Conservation (phyloP, 1,140 invertebrate genomes). For the Cheumatopsyche charites region DNA sequence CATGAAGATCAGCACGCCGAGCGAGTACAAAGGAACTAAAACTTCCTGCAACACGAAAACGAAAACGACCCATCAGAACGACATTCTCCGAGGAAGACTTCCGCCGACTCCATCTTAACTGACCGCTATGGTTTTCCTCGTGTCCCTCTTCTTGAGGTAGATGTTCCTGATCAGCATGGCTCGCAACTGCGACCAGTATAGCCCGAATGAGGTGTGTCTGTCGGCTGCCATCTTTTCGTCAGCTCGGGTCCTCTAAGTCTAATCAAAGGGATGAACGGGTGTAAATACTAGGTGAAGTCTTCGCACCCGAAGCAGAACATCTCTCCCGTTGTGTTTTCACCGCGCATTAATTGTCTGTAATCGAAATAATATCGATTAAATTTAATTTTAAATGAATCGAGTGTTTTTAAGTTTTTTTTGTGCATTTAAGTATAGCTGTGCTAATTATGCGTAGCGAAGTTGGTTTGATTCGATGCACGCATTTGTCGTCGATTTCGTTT, state of each 20-base stretch:
- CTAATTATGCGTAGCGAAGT: no score
- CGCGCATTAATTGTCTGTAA: conserved; percentile 17
- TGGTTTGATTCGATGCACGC: no score
- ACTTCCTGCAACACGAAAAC: conserved; percentile 68
- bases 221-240: conserved; percentile 52
- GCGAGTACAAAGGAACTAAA: conserved; percentile 73
- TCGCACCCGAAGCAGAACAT: conserved; percentile 19
- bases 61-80: not conserved
- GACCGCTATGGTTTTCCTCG: conserved; percentile 73
- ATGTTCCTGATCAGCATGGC: conserved; percentile 74
- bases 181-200: conserved; percentile 68
- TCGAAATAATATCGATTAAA: not conserved
- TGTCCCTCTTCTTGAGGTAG: conserved; percentile 73
- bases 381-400: not conserved
- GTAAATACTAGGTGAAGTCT: conserved; percentile 26
- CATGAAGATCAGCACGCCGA: conserved; percentile 73
- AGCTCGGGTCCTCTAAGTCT: conserved; percentile 48
- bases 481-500: no score
- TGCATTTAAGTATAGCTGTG: no score
- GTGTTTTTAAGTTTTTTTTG: no score
- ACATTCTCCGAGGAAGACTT: no score
- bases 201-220: conserved; percentile 54
- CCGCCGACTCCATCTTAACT: conserved; percentile 50
- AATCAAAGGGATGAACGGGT: not conserved
- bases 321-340: not conserved